Base-by-base conservation (phyloP, 1,140 invertebrate genomes). In the Plodia interpunctella region DNA sequence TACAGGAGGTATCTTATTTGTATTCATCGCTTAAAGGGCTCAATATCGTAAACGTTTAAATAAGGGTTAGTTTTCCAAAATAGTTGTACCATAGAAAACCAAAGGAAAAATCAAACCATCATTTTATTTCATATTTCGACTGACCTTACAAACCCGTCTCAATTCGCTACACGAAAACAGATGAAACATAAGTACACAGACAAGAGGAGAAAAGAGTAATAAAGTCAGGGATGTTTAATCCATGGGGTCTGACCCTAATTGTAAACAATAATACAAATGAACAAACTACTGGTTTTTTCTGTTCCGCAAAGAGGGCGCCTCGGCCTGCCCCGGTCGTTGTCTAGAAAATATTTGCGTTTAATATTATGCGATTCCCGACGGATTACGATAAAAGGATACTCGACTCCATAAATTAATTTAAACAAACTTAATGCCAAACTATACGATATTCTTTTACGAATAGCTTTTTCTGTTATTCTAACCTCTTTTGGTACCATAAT, bases 191-290 rank as follows among this genome's bases (percentile, higher is more conserved):
- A 19, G 55, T 25, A 57, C 51, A 49, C 38, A 58, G 52, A 63
- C 57, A 57, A 63, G 57, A 59, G 57, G 49, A 61, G 38, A 65
- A 68, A 71, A 69, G 58, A 49, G 59, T 60, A 74, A 70, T 68
- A 70, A 71, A 55, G 60, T 63, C 59, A 51, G 57, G 44, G 57
- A 56, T 61, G 58, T 59, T 60, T 57, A 67, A 72, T 66, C 59
- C 62, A 60, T 58, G 55, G 65, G 66, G 66, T 49, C 51, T 71
- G 65, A 66, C 72, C 74, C 73, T 74, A 69, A 77, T 74, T 70
- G 72, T 69, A 80, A 75, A 75, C 66, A 74, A 70, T 70, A 63
- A 70, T 63, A 61, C 71, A 76, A 80, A 78, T 72, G 68, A 76
- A 76, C 70, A 74, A 76, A 74, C 62, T 72, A 51, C 50, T 51